Percentiles rank a stretch among this genome's conserved stretches.
These are phyloP conservation scores for Promerops cafer DNA, from an alignment of 2,113 vertebrate species.

Conservation along the genomic window DNA sequence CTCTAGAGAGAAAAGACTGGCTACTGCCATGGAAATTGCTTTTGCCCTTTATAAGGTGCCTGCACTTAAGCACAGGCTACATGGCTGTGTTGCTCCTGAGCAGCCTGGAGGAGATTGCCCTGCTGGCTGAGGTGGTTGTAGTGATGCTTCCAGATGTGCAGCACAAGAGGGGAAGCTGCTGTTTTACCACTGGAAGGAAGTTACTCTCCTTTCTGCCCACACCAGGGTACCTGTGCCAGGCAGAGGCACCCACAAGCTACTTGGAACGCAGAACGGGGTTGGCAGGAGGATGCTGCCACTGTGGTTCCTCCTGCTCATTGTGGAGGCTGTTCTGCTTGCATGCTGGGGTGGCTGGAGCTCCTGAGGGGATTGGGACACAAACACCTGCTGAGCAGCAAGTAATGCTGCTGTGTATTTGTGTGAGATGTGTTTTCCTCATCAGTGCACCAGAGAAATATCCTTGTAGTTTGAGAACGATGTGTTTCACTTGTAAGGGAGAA, in stretches of 20 bases:
- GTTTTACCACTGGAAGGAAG: not conserved
- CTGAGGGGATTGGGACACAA: not conserved
- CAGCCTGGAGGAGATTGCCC: not conserved
- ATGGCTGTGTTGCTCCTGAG: not conserved
- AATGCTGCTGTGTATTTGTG: not conserved
- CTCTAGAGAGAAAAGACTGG: not conserved
- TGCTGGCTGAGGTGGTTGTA: not conserved
- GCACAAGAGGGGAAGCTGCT: not conserved
- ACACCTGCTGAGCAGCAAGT: not conserved
- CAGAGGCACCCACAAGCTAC: not conserved
- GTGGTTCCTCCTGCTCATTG: not conserved
- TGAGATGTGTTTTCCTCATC: not conserved
- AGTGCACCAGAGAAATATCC: not conserved
- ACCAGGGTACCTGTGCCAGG: not conserved
- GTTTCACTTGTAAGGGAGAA: not conserved
- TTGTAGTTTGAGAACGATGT: not conserved
- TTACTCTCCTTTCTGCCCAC: not conserved
- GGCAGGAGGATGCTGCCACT: not conserved
- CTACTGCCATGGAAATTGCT: not conserved
- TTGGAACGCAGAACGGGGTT: not conserved
- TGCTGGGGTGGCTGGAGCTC: not conserved
- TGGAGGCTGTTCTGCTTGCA: not conserved
- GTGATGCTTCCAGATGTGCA: not conserved
- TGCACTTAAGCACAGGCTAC: not conserved
- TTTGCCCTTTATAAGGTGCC: not conserved